Percentiles rank a stretch among this genome's conserved stretches.
These are phyloP conservation scores for Poecile atricapillus DNA, from an alignment of 2,113 vertebrate genomes.

Conservation along the genomic window DNA sequence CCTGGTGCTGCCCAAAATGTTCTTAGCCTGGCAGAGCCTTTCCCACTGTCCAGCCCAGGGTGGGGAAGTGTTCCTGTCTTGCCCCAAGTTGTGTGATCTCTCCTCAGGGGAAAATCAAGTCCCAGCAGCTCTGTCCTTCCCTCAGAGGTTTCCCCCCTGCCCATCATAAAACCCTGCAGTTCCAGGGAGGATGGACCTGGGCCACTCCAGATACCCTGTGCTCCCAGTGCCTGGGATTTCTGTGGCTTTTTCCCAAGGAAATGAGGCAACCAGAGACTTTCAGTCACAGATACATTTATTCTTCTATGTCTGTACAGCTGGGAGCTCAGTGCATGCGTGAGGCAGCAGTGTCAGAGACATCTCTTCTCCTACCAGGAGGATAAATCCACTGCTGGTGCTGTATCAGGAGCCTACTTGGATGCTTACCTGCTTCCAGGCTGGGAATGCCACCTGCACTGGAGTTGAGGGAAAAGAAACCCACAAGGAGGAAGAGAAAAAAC, in stretches of 20 bases:
- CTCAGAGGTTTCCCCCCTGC: background rate
- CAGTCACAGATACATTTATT: conserved; percentile 50
- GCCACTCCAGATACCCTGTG: background rate
- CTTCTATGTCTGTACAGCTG: conserved; percentile 38
- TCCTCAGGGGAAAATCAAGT: background rate
- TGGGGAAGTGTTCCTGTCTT: background rate
- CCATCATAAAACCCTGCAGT: background rate
- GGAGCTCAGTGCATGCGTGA: conserved; percentile 38
- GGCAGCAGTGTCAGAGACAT: background rate
- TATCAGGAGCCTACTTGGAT: background rate
- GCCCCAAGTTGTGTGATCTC: background rate
- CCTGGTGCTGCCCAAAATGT: background rate
- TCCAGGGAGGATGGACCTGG: background rate
- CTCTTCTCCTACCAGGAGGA: background rate
- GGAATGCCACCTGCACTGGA: background rate
- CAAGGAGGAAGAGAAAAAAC: background rate
- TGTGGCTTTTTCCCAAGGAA: background rate
- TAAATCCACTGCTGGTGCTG: background rate
- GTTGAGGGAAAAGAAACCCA: background rate
- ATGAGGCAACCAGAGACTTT: background rate
- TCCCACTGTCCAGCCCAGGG: background rate
- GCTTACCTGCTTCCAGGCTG: conserved; percentile 50
- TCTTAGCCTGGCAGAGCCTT: background rate
- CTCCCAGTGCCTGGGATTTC: background rate
- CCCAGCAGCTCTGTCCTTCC: background rate